Percentiles rank a stretch among this genome's conserved stretches.
Conservation (phyloP, 1,140 invertebrate genomes). For the Drosophila suzukii region DNA sequence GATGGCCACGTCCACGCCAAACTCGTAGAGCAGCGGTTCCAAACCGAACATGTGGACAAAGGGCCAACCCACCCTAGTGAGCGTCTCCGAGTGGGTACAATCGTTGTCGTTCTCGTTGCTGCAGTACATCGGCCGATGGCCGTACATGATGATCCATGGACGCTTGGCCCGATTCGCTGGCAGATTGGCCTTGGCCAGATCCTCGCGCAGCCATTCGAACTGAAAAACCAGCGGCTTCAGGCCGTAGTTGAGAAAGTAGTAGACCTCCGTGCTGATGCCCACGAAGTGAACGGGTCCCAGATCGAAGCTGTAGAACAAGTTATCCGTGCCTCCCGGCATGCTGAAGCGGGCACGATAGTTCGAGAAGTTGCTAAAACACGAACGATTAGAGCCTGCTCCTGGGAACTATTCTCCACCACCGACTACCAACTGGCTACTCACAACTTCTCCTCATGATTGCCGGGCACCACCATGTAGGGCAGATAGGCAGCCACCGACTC, state of each 20-base stretch:
- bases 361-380: conserved; percentile 91
- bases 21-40: conserved; percentile 94
- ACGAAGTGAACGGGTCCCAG: conserved; percentile 97
- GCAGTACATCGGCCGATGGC: conserved; percentile 99
- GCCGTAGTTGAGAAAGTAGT: conserved; percentile 97
- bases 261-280: conserved; percentile 96
- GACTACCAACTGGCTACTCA: conserved; percentile 86
- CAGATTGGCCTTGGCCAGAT: conserved; percentile 89
- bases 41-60: conserved; percentile 90
- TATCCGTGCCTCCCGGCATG: conserved; percentile 93
- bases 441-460: conserved; percentile 96
- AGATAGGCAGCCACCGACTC: conserved; percentile 93
- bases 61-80: conserved; percentile 91
- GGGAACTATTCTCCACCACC: too few species aligned
- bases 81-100: conserved; percentile 91
- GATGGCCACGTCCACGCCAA: conserved; percentile 96
- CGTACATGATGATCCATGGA: conserved; percentile 97
- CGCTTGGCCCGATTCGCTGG: conserved; percentile 88
- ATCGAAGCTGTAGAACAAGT: conserved; percentile 95
- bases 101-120: conserved; percentile 95
- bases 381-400: conserved; percentile 10
- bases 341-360: conserved; percentile 94
- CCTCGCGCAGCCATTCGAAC: conserved; percentile 94
- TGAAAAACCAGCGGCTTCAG: conserved; percentile 93
- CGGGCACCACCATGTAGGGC: conserved; percentile 96